A percentile compares a stretch with the other conserved stretches of the same genome.
Conservation (phyloP, 2,113 vertebrate genomes). For the Delphinapterus leucas region DNA sequence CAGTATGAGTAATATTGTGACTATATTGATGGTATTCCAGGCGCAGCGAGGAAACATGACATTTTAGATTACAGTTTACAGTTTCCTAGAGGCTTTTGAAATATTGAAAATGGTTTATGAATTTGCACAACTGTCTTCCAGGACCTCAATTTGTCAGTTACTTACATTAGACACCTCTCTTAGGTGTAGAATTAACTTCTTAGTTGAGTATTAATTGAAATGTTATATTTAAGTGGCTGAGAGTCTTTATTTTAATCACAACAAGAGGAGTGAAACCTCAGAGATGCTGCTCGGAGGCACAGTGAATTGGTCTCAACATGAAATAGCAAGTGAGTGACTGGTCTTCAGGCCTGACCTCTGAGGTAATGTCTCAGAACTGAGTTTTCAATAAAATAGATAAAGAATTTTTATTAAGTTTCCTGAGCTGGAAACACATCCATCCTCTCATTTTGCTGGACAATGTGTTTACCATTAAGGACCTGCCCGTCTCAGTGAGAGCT, state of each 20-base stretch:
- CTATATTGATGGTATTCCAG: not conserved
- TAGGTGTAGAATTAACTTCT: constrained; percentile 26
- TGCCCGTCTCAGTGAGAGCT: not conserved
- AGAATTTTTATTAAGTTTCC: constrained; percentile 70
- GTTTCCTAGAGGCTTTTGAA: constrained; percentile 24
- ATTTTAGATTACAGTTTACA: not conserved
- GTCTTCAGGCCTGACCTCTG: constrained; percentile 68
- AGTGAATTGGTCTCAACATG: not conserved
- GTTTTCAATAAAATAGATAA: constrained; percentile 77
- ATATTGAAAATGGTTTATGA: constrained; percentile 6
- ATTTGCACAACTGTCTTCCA: not conserved
- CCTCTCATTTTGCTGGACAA: constrained; percentile 48
- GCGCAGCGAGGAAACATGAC: not conserved
- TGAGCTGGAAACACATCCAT: constrained; percentile 65
- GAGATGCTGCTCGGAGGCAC: not conserved
- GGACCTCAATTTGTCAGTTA: not conserved
- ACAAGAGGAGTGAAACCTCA: constrained; percentile 3
- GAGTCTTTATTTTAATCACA: constrained; percentile 51
- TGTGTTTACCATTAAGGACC: constrained; percentile 36
- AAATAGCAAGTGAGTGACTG: not conserved
- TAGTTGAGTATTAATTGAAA: constrained; percentile 43
- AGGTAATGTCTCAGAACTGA: constrained; percentile 74
- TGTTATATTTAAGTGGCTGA: not conserved
- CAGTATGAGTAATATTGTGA: not conserved
- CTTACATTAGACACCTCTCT: not conserved